Evolutionary conservation across 2,797 vertebrate genomes (phyloP).

Genomic region (Apogon talboti): DNA sequence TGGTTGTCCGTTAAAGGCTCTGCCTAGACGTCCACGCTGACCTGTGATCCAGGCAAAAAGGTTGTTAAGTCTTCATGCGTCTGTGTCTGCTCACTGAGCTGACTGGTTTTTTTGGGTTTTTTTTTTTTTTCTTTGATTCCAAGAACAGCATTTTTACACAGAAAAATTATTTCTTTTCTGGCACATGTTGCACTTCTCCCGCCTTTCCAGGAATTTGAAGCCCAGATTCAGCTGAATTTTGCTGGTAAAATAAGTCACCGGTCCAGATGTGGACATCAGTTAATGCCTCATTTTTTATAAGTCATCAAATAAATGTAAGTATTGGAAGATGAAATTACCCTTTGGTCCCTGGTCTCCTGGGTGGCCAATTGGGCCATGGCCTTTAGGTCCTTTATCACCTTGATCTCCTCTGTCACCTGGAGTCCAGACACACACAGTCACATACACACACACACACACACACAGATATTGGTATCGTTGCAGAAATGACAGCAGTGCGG

Average conservation of each 20-base stretch:
- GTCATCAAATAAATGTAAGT: conserved; percentile 11
- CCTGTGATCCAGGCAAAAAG: conserved; percentile 70
- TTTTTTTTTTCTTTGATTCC: conserved; percentile 21
- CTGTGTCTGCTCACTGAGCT: conserved; percentile 24
- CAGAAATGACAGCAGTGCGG: conserved; percentile 21
- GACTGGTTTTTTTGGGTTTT: conserved; percentile 34
- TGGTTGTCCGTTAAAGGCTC: conserved; percentile 82
- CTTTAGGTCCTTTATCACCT: conserved; percentile 79
- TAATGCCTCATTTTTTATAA: conserved; percentile 21
- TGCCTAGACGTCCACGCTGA: conserved; percentile 82
- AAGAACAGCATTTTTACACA: conserved; percentile 27
- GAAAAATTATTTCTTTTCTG: conserved; percentile 40
- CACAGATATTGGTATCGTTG: conserved; percentile 15
- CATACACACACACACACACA: conserved; percentile 17
- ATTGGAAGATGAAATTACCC: conserved; percentile 62
- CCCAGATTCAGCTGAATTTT: conserved; percentile 20
- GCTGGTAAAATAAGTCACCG: conserved; percentile 18
- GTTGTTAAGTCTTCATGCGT: conserved; percentile 38
- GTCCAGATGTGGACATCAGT: conserved; percentile 23
- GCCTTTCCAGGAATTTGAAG: conserved; percentile 13
- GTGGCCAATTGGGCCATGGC: conserved; percentile 74
- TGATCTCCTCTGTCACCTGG: conserved; percentile 79
- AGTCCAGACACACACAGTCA: conserved; percentile 52
- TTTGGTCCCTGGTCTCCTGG: conserved; percentile 76
- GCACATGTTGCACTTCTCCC: conserved; percentile 12